Evolutionary conservation across 2,888 invertebrate genomes (phyloP).

Genomic region (Mayetiola destructor): DNA sequence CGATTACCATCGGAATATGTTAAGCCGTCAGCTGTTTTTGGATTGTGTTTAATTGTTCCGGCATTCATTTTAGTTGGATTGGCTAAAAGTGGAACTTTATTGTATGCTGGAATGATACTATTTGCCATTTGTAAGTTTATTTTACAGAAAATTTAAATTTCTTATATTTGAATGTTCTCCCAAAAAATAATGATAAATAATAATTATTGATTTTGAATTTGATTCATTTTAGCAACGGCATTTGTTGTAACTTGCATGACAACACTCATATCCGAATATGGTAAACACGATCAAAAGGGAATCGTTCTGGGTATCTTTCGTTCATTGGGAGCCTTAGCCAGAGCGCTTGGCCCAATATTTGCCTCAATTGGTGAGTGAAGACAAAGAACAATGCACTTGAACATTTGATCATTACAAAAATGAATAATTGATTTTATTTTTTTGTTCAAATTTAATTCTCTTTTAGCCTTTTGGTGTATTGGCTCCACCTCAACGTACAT

Average conservation of each 20-base stretch:
- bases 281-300: constrained; percentile 72
- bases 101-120: constrained; percentile 71
- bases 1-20: constrained; percentile 59
- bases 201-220: background rate
- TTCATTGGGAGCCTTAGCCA: constrained; percentile 83
- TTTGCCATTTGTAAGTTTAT: constrained; percentile 74
- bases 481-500: constrained; percentile 73
- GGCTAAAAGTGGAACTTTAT: constrained; percentile 42
- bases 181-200: background rate
- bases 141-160: background rate
- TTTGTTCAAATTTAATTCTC: constrained; percentile 18
- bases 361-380: constrained; percentile 57
- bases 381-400: background rate
- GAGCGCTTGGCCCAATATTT: constrained; percentile 80
- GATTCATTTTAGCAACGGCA: constrained; percentile 67
- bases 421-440: constrained; percentile 5
- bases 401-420: background rate
- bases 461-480: constrained; percentile 77
- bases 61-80: constrained; percentile 74
- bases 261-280: constrained; percentile 75
- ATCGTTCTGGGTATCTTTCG: constrained; percentile 86
- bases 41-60: constrained; percentile 71
- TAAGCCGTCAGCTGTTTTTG: constrained; percentile 53
- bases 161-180: background rate
- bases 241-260: constrained; percentile 92